Evolutionary conservation across 92 coral and sea anemone species (phyloP).

Genomic region (Porites lobata): DNA sequence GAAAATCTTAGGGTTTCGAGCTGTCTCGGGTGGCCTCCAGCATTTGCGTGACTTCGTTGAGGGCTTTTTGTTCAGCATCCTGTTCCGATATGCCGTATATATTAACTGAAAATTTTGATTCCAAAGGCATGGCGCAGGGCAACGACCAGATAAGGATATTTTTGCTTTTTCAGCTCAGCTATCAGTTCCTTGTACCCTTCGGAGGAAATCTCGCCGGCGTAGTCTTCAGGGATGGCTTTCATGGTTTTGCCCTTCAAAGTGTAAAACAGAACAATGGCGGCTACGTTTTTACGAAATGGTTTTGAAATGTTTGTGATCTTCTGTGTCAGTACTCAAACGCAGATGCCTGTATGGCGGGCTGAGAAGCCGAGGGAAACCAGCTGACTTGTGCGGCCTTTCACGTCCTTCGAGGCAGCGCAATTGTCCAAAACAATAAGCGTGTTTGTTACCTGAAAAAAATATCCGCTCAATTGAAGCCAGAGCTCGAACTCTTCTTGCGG

Average conservation of each 20-base stretch:
- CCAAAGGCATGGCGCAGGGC: too few species aligned
- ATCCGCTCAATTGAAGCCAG: not conserved
- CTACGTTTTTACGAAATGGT: constrained; percentile 23
- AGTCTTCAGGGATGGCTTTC: constrained; percentile 30
- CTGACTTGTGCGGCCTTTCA: too few species aligned
- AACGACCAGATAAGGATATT: too few species aligned
- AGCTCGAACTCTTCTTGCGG: not conserved
- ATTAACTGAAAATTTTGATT: too few species aligned
- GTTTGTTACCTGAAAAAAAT: constrained; percentile 23
- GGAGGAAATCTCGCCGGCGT: constrained; percentile 26
- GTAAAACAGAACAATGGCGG: constrained; percentile 19
- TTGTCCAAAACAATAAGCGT: constrained; percentile 33
- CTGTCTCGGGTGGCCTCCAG: not conserved
- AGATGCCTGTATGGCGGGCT: constrained; percentile 20
- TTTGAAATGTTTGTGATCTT: constrained; percentile 14
- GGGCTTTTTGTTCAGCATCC: too few species aligned
- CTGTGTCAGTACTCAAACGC: constrained; percentile 41
- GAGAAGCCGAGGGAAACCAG: too few species aligned
- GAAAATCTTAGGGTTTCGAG: too few species aligned
- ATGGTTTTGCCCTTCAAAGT: not conserved
- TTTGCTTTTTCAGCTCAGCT: too few species aligned
- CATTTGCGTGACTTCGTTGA: not conserved
- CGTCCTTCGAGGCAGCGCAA: constrained; percentile 41
- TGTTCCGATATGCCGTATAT: not conserved
- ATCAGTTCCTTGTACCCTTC: constrained; percentile 14